phyloP scores from a whole-genome alignment of 2,113 vertebrate species.

The Emydura subglobosa region DNA sequence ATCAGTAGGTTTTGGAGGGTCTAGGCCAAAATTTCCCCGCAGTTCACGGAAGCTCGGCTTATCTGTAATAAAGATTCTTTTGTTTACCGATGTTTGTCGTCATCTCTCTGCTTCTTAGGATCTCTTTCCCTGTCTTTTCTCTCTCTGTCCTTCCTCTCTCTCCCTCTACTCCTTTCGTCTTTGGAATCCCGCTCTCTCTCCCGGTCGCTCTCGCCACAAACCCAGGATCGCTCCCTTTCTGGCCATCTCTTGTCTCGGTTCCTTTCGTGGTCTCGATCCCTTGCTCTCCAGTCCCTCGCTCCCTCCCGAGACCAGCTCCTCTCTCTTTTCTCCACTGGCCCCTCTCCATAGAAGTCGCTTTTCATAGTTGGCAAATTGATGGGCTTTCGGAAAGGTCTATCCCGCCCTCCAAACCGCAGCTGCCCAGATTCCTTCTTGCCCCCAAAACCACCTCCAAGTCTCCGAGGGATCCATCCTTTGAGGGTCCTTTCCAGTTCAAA shows the following conservation, averaged over 20 bases:
- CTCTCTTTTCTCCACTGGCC: slow-evolving; percentile 72
- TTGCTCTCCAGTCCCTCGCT: slow-evolving; percentile 73
- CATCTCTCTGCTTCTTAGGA: slow-evolving; percentile 68
- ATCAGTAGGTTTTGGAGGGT: background rate
- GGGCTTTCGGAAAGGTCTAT: slow-evolving; percentile 95
- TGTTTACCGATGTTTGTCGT: background rate
- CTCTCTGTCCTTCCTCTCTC: slow-evolving; percentile 72
- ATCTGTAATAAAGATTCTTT: fast-evolving
- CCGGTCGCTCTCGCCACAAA: slow-evolving; percentile 70
- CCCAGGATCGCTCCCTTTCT: slow-evolving; percentile 72
- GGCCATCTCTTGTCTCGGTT: slow-evolving; percentile 81
- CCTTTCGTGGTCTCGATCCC: slow-evolving; percentile 77
- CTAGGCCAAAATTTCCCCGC: fast-evolving
- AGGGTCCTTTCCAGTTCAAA: slow-evolving; percentile 93
- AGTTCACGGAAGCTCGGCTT: background rate
- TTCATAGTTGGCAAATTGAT: slow-evolving; percentile 85
- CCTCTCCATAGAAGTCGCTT: slow-evolving; percentile 73
- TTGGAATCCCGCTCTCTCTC: slow-evolving; percentile 71
- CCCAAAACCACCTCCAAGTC: slow-evolving; percentile 93
- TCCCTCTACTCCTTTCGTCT: slow-evolving; percentile 75
- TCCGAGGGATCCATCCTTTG: slow-evolving; percentile 93
- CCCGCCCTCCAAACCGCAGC: slow-evolving; percentile 93
- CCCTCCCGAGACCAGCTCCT: slow-evolving; percentile 80
- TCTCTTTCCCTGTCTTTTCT: slow-evolving; percentile 80
- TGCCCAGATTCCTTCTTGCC: slow-evolving; percentile 98